Percentiles rank a stretch among this genome's conserved stretches.
These are phyloP conservation scores for Esox lucius DNA, from an alignment of 2,797 vertebrate genomes.

Conservation along the genomic window DNA sequence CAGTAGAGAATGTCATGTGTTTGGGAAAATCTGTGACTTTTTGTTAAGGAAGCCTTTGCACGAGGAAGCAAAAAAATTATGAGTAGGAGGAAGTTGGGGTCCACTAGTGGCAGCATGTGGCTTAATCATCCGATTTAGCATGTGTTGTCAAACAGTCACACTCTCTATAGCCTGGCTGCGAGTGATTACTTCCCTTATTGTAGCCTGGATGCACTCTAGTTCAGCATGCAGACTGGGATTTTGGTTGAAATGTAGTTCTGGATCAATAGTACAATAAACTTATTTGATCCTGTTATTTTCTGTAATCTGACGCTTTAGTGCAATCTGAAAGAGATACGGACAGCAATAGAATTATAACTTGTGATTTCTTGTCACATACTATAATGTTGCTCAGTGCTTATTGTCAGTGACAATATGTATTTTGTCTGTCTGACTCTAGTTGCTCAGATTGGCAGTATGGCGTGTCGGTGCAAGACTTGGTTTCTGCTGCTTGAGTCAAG, in stretches of 20 bases:
- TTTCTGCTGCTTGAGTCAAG: background rate
- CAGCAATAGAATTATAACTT: background rate
- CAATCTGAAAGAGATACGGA: background rate
- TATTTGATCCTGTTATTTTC: background rate
- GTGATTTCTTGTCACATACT: background rate
- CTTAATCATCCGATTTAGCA: conserved; percentile 49
- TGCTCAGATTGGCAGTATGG: background rate
- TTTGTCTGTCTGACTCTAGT: too few species aligned
- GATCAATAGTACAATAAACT: background rate
- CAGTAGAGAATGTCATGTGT: background rate
- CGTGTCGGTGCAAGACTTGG: background rate
- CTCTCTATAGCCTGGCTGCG: background rate
- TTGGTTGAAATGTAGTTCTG: background rate
- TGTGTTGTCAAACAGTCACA: conserved; percentile 30
- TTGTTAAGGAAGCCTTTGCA: conserved; percentile 35
- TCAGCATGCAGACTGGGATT: background rate
- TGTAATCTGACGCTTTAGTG: background rate
- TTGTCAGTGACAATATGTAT: background rate
- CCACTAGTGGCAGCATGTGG: conserved; percentile 67
- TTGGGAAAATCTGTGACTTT: conserved; percentile 18
- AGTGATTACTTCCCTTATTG: conserved; percentile 15
- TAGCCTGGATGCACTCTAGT: conserved; percentile 21
- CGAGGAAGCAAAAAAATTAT: conserved; percentile 48
- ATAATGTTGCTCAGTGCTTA: too few species aligned
- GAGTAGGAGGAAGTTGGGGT: conserved; percentile 49